Conservation (phyloP, 2,113 vertebrate species). For the Salminus brasiliensis region DNA sequence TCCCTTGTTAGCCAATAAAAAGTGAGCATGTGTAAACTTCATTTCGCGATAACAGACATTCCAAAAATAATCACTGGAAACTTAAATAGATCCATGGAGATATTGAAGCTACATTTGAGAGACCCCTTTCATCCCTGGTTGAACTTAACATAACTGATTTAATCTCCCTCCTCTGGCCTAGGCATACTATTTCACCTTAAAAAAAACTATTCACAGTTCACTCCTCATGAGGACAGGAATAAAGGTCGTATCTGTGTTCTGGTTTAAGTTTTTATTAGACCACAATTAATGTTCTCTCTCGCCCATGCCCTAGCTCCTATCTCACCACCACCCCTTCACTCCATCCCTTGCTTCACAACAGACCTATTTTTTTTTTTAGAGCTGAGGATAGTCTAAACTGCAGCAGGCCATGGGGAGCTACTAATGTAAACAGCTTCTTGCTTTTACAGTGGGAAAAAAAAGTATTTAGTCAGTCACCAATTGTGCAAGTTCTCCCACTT, state of each 20-base stretch:
- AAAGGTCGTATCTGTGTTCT: slow-evolving; percentile 52
- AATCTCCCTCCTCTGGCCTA: neutral
- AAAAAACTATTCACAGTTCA: too few species aligned
- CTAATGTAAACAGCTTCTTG: slow-evolving; percentile 59
- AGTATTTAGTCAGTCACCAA: too few species aligned
- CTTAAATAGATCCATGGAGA: neutral
- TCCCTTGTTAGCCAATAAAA: slow-evolving; percentile 45
- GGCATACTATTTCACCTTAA: slow-evolving; percentile 40
- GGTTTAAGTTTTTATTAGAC: slow-evolving; percentile 60
- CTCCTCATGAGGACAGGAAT: too few species aligned
- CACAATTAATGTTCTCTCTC: slow-evolving; percentile 56
- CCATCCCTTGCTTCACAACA: slow-evolving; percentile 47
- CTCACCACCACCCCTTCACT: slow-evolving; percentile 38
- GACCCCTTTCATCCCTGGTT: neutral
- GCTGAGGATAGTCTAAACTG: slow-evolving; percentile 62
- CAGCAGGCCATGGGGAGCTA: slow-evolving; percentile 51
- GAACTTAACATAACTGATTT: neutral
- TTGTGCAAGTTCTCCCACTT: too few species aligned
- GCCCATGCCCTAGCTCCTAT: slow-evolving; percentile 33
- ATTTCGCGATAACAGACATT: slow-evolving; percentile 15
- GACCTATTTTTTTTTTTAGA: slow-evolving; percentile 69
- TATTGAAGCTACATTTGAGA: slow-evolving; percentile 8
- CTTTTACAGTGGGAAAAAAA: too few species aligned
- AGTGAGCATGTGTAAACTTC: neutral
- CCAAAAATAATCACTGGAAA: slow-evolving; percentile 29